Evolutionary conservation across 2,113 vertebrate genomes (phyloP).

Genomic region (Corythornis cristatus): DNA sequence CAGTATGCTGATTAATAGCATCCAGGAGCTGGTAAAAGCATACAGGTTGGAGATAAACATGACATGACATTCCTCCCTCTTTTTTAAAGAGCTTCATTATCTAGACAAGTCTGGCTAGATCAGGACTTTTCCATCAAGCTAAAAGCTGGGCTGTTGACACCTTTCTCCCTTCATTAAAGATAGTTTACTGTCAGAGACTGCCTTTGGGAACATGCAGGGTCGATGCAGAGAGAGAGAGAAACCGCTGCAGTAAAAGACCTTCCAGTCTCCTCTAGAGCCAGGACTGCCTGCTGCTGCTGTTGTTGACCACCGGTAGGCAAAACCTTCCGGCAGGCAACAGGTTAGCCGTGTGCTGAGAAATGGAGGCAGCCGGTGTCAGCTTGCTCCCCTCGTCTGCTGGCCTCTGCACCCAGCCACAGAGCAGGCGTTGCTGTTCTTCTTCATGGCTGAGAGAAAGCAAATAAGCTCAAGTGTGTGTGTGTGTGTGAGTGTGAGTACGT

Average conservation of each 20-base stretch:
- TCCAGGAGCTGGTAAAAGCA: neutral
- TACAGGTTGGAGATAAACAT: neutral
- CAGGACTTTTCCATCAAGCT: neutral
- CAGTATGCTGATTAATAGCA: neutral
- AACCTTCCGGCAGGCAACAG: conserved; percentile 69
- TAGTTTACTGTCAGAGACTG: neutral
- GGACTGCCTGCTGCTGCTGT: neutral
- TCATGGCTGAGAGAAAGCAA: neutral
- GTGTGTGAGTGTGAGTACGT: neutral
- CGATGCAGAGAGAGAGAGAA: neutral
- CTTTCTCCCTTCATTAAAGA: neutral
- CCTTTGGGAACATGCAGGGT: neutral
- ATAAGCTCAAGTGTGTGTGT: neutral
- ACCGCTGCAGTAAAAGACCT: conserved; percentile 9
- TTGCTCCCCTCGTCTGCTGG: neutral
- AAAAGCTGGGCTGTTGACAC: neutral
- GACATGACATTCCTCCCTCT: neutral
- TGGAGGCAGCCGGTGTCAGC: neutral
- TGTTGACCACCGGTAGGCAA: neutral
- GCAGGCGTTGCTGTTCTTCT: neutral
- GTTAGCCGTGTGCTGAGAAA: conserved; percentile 34
- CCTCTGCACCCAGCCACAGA: neutral
- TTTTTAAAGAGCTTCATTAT: neutral
- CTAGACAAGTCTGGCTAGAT: neutral
- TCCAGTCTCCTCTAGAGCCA: conserved; percentile 10